Evolutionary conservation across 1,140 invertebrate genomes (phyloP).

Genomic region (Himalopsyche phryganea): DNA sequence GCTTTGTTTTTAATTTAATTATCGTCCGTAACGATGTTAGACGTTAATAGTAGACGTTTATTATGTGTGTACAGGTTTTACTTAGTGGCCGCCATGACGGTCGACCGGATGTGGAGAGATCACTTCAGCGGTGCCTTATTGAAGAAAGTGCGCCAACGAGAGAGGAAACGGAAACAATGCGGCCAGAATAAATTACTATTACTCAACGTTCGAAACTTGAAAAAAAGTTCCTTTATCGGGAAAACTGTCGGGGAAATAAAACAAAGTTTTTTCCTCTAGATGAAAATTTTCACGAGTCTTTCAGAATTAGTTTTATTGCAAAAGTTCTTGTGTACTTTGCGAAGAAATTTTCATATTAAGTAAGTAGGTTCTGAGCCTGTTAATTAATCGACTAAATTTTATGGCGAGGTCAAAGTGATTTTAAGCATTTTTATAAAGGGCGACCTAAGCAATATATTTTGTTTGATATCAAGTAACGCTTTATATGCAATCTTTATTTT

Average conservation of each 20-base stretch:
- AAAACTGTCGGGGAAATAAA: constrained; percentile 3
- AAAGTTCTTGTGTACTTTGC: constrained; percentile 2
- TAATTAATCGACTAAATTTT: too few relatives aligned
- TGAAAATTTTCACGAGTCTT: constrained; percentile 2
- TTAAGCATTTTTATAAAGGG: too few relatives aligned
- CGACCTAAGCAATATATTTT: too few relatives aligned
- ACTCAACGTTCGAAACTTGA: constrained; percentile 4
- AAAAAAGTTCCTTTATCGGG: constrained; percentile 6
- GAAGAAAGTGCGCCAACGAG: background rate
- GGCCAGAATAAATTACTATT: constrained; percentile 9
- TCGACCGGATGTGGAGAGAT: constrained; percentile 1
- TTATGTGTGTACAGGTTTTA: too few relatives aligned
- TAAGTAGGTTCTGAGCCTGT: too few relatives aligned
- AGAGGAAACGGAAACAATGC: constrained; percentile 7
- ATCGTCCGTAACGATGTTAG: too few relatives aligned
- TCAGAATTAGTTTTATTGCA: constrained; percentile 1
- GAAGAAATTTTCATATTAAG: background rate
- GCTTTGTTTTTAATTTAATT: too few relatives aligned
- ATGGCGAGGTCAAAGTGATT: too few relatives aligned
- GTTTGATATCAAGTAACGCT: too few relatives aligned
- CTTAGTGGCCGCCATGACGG: background rate
- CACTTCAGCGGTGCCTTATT: constrained; percentile 5
- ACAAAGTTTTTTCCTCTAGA: background rate
- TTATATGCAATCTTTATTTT: too few relatives aligned
- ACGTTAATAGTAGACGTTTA: too few relatives aligned